phyloP scores from a whole-genome alignment of 1,140 invertebrate genomes.

The Plectrocnemia conspersa region DNA sequence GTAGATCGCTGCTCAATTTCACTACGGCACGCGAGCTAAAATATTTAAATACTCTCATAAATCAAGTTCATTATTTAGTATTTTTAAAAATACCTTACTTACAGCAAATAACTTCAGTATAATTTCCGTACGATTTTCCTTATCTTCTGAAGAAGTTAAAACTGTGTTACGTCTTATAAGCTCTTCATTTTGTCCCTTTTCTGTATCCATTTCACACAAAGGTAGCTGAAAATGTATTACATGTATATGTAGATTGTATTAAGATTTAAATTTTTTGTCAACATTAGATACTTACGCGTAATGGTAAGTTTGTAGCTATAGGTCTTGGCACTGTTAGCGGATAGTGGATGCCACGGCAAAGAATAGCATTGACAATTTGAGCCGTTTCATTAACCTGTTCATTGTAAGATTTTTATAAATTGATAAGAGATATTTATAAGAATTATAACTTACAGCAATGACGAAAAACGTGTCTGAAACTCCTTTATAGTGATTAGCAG shows the following conservation, averaged over 20 bases:
- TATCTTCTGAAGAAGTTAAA: constrained; percentile 53
- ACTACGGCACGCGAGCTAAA: constrained; percentile 72
- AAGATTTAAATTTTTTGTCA: constrained; percentile 4
- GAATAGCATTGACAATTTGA: constrained; percentile 72
- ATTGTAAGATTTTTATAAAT: constrained; percentile 32
- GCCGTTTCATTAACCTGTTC: constrained; percentile 77
- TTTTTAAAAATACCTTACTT: constrained; percentile 36
- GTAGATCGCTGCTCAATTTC: constrained; percentile 81
- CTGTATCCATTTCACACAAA: constrained; percentile 73
- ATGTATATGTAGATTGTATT: constrained; percentile 39
- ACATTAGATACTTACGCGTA: constrained; percentile 48
- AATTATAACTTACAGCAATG: constrained; percentile 42
- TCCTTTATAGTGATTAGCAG: constrained; percentile 58
- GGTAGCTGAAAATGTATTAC: constrained; percentile 61
- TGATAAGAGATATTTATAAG: too few species aligned
- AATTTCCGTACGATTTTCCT: constrained; percentile 64
- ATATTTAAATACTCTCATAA: constrained; percentile 19
- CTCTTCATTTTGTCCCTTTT: constrained; percentile 80
- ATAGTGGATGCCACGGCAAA: constrained; percentile 83
- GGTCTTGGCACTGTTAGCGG: constrained; percentile 83
- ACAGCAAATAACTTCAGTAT: constrained; percentile 88
- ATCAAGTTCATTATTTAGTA: constrained; percentile 19
- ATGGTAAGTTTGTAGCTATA: constrained; percentile 65
- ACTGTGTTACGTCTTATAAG: constrained; percentile 61
- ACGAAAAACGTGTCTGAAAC: constrained; percentile 46